phyloP scores from a whole-genome alignment of 2,797 vertebrate genomes.

The Oreortyx pictus region DNA sequence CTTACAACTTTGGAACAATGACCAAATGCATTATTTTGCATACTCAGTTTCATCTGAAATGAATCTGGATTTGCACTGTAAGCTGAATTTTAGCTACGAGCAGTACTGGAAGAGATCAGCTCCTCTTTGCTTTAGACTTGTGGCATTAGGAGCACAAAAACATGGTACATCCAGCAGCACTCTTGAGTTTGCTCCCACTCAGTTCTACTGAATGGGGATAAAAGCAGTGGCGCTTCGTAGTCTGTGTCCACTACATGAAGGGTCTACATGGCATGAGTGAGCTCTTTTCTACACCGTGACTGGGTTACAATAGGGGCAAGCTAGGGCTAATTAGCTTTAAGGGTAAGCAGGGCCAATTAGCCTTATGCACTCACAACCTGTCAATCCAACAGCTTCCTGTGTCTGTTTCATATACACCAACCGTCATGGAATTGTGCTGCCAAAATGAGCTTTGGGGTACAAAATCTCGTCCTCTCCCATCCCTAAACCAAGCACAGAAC shows the following conservation, averaged over 20 bases:
- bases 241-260: background rate
- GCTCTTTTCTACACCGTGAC: accelerated
- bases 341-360: background rate
- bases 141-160: background rate
- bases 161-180: accelerated
- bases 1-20: conserved; percentile 9
- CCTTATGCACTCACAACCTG: background rate
- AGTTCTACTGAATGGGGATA: background rate
- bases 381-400: background rate
- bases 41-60: background rate
- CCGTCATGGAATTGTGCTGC: background rate
- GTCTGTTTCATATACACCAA: accelerated
- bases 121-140: background rate
- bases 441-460: background rate
- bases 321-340: background rate
- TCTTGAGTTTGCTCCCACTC: background rate
- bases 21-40: background rate
- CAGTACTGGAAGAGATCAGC: background rate
- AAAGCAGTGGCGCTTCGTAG: accelerated
- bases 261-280: background rate
- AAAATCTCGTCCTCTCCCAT: accelerated
- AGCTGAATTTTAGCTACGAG: background rate
- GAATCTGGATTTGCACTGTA: background rate
- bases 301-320: accelerated
- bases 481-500: background rate